phyloP scores from a whole-genome alignment of 2,113 vertebrate genomes.

The Protomyctophum bolini region DNA sequence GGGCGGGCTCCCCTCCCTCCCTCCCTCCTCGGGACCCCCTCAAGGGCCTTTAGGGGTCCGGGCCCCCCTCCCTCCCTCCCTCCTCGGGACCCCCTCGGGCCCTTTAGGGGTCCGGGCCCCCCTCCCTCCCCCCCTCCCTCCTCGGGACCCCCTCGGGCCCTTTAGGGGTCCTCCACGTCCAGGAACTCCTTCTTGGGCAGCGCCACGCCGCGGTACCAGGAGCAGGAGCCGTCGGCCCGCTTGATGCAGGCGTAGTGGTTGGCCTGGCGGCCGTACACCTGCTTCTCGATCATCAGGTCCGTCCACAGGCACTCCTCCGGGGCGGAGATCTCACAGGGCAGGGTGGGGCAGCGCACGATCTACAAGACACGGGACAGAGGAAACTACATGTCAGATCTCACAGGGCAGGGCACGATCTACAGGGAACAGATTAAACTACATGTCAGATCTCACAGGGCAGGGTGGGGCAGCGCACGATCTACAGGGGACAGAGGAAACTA shows the following conservation, averaged over 20 bases:
- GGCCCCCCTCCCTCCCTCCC: too few species aligned
- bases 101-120: constrained; percentile 84
- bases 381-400: constrained; percentile 53
- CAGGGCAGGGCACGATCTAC: constrained; percentile 95
- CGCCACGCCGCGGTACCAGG: constrained; percentile 93
- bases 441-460: too few species aligned
- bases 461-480: too few species aligned
- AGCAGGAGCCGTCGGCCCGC: constrained; percentile 92
- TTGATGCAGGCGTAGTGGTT: constrained; percentile 97
- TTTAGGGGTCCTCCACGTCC: constrained; percentile 94
- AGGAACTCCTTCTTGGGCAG: constrained; percentile 97
- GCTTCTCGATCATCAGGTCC: constrained; percentile 98
- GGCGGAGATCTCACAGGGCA: constrained; percentile 90
- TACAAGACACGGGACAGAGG: constrained; percentile 54
- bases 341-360: constrained; percentile 93
- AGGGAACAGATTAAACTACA: too few species aligned
- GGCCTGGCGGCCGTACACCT: constrained; percentile 93
- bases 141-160: constrained; percentile 16
- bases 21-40: too few species aligned
- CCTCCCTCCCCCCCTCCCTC: too few species aligned
- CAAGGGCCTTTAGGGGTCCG: constrained; percentile 87
- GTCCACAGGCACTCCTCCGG: constrained; percentile 98
- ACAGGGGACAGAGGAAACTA: too few species aligned
- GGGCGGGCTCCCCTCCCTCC: background rate
- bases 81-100: background rate